Percentiles rank a stretch among this genome's conserved stretches.
phyloP scores from a whole-genome alignment of 2,888 invertebrate genomes.

The Alcis repandata region DNA sequence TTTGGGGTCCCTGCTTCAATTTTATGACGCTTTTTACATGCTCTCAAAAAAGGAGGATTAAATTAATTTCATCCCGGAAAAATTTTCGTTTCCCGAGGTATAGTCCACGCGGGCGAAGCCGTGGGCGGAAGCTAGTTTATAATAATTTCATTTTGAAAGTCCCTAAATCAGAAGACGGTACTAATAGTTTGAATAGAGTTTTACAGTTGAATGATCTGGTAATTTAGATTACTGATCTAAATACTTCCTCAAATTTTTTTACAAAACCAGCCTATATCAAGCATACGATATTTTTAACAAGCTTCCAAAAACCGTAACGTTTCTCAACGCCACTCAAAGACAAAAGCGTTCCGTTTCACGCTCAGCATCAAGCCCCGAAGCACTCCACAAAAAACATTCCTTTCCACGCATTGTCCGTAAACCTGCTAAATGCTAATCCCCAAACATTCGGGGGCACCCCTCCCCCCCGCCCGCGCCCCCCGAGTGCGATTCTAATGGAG shows the following conservation, averaged over 20 bases:
- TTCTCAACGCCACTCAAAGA: slow-evolving; percentile 46
- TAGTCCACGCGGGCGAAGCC: too few relatives aligned
- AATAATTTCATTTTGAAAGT: too few relatives aligned
- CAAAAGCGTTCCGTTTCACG: slow-evolving; percentile 49
- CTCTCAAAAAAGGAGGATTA: too few relatives aligned
- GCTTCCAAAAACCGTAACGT: slow-evolving; percentile 36
- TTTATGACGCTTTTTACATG: too few relatives aligned
- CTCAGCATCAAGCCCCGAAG: slow-evolving; percentile 31
- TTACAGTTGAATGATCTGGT: too few relatives aligned
- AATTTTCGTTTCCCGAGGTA: too few relatives aligned
- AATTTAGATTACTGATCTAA: not conserved
- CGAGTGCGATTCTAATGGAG: slow-evolving; percentile 71
- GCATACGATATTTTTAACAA: slow-evolving; percentile 33
- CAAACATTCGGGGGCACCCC: slow-evolving; percentile 52
- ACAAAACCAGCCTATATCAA: slow-evolving; percentile 3
- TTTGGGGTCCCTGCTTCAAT: too few relatives aligned
- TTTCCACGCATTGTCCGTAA: slow-evolving; percentile 60
- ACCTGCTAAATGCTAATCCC: slow-evolving; percentile 68
- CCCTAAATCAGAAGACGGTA: too few relatives aligned
- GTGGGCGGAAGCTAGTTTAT: too few relatives aligned
- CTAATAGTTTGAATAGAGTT: too few relatives aligned
- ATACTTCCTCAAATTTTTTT: not conserved
- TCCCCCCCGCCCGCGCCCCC: slow-evolving; percentile 50
- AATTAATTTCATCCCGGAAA: too few relatives aligned
- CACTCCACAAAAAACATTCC: slow-evolving; percentile 50